Percentiles rank a stretch among this genome's conserved stretches.
Evolutionary conservation across 2,888 invertebrate species (phyloP).

Genomic region (Cancer borealis): DNA sequence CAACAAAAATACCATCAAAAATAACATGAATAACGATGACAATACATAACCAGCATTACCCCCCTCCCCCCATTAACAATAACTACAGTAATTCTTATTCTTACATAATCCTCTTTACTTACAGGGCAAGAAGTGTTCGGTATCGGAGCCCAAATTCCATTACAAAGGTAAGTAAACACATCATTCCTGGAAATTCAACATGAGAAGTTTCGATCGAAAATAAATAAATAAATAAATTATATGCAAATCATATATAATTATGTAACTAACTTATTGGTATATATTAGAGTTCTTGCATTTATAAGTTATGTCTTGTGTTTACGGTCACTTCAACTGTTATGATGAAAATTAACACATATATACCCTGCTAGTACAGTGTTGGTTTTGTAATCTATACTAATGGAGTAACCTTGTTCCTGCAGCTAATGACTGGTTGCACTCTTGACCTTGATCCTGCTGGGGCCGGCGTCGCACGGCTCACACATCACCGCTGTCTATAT

Average conservation of each 20-base stretch:
- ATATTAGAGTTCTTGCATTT: too few species aligned
- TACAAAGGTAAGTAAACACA: constrained; percentile 56
- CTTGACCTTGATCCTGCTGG: constrained; percentile 43
- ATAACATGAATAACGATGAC: neutral
- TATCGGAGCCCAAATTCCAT: constrained; percentile 63
- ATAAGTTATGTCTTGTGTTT: too few species aligned
- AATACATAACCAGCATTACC: neutral
- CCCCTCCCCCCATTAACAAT: neutral
- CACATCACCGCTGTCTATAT: neutral
- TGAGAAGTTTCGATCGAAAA: neutral
- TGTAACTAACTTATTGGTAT: too few species aligned
- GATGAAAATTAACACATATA: neutral
- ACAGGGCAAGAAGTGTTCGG: constrained; percentile 60
- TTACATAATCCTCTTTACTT: neutral
- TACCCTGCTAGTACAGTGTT: neutral
- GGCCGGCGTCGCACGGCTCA: neutral
- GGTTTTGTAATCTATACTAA: neutral
- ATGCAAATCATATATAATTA: too few species aligned
- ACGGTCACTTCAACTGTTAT: neutral
- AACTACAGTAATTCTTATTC: neutral
- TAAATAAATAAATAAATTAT: neutral
- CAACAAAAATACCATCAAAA: neutral
- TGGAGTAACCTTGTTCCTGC: neutral
- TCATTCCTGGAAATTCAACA: neutral
- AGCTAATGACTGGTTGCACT: constrained; percentile 50